Evolutionary conservation across 2,113 vertebrate genomes (phyloP).

Genomic region (Thermophis baileyi): DNA sequence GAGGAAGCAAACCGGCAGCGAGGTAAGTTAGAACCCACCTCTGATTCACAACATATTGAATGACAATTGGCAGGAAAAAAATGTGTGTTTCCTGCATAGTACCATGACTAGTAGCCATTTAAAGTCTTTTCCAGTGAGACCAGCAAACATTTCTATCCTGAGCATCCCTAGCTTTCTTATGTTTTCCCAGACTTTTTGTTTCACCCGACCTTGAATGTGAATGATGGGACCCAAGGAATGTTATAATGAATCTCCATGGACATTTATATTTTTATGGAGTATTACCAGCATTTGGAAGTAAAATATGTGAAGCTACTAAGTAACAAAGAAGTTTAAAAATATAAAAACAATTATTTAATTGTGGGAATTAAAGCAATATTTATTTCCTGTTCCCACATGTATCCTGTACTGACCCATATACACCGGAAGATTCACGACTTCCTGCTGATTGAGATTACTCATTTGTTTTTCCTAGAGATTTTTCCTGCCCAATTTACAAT

Average conservation of each 20-base stretch:
- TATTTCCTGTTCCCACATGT: background rate
- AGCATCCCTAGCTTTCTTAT: background rate
- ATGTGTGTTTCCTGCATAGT: background rate
- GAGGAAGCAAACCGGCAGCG: too few species aligned
- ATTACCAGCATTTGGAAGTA: constrained; percentile 7
- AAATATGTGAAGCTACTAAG: background rate
- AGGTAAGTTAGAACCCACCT: too few species aligned
- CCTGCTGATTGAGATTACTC: background rate
- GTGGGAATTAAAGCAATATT: background rate
- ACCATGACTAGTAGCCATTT: background rate
- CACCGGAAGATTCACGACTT: background rate
- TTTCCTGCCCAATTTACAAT: background rate
- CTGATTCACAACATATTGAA: too few species aligned
- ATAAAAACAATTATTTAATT: background rate
- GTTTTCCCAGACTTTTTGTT: background rate
- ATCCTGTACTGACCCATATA: background rate
- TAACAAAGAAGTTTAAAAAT: background rate
- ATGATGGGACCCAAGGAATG: background rate
- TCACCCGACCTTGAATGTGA: background rate
- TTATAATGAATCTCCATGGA: constrained; percentile 32
- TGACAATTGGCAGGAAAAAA: background rate
- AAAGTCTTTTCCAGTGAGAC: background rate
- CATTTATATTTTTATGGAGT: background rate
- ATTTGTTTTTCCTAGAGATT: constrained; percentile 18
- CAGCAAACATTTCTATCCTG: background rate